Evolutionary conservation across 2,888 invertebrate species (phyloP), one percentile per base, ranked within the genome.

Genomic region (Ceramica pisi): DNA sequence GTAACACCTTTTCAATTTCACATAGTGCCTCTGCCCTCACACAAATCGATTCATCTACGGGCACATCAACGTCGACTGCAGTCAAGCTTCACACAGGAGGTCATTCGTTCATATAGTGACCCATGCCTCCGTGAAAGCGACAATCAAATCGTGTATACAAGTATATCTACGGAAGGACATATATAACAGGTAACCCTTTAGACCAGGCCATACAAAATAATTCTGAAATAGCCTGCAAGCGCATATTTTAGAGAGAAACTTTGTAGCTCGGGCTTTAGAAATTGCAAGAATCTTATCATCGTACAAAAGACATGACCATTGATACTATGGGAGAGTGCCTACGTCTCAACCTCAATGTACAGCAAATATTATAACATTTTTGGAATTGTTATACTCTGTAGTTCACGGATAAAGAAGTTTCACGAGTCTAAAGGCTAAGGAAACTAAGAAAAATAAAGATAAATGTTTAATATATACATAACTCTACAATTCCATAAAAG

Each of bases 101-200:
- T 44, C 48, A 64, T 72, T 72, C 74, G 31, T 56, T 48, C 53
- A 53, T 21, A 55, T 55, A 26, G 62, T 21, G 44, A 48, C 19
- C n/a, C 31, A 31, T 50, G 10, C 21, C 4, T n/a, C 41, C 41
- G 41, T 55, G 16, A 55, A 41, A 63, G 23, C 38, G 31, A 56
- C 55, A 41, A n/a, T n/a, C 31, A 56, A 56, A 41, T 64, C 31
- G 56, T 72, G 35, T 8, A 31, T 31, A 9, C 12, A 3, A 12
- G 41, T 16, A 41, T 56, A 19, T 44, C n/a, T 55, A 73, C 38
- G 16, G 6, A 35, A 51, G 23, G 35, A 53, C 73, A n/a, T n/a
- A n/a, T n/a, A n/a, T 61, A 53, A 51, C 44, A 41, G 19, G 19
- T 26, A 31, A 64, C 23, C 26, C 19, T 46, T 26, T 38, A 38